These are phyloP conservation scores for Xiphorhynchus elegans DNA, from an alignment of 2,113 vertebrate species.

Conservation along the genomic window DNA sequence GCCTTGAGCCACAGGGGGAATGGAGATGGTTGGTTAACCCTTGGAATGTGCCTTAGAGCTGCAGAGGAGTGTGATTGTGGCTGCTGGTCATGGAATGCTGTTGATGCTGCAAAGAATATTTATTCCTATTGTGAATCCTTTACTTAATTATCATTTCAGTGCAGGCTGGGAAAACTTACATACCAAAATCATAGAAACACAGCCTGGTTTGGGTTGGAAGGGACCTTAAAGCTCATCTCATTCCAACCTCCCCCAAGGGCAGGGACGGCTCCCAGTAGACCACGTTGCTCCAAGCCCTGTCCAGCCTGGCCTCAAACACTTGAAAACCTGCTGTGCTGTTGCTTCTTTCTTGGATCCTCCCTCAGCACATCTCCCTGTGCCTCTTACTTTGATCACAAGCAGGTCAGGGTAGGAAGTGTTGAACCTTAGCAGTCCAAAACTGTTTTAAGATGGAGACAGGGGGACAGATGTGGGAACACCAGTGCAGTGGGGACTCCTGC, in stretches of 20 bases:
- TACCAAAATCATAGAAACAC: not conserved
- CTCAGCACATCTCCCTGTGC: not conserved
- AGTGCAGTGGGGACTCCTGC: not conserved
- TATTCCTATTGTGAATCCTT: not conserved
- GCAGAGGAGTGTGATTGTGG: not conserved
- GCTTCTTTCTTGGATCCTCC: not conserved
- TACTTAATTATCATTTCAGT: not conserved
- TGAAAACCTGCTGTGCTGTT: not conserved
- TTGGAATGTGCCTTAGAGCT: not conserved
- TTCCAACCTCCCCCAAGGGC: not conserved
- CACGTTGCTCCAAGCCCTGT: not conserved
- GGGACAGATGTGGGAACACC: not conserved
- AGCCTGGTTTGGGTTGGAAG: not conserved
- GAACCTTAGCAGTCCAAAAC: not conserved
- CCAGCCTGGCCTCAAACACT: not conserved
- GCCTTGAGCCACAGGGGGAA: not conserved
- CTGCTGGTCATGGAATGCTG: not conserved
- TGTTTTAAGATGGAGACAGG: rapidly evolving
- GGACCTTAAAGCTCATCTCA: not conserved
- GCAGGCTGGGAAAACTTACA: not conserved
- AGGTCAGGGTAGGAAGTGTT: not conserved
- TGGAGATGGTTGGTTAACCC: not conserved
- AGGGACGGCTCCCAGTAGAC: not conserved
- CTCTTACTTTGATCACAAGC: not conserved
- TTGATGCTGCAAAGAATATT: not conserved